Evolutionary conservation across 2,797 vertebrate species (phyloP).

Genomic region (Cheirogaleus major): DNA sequence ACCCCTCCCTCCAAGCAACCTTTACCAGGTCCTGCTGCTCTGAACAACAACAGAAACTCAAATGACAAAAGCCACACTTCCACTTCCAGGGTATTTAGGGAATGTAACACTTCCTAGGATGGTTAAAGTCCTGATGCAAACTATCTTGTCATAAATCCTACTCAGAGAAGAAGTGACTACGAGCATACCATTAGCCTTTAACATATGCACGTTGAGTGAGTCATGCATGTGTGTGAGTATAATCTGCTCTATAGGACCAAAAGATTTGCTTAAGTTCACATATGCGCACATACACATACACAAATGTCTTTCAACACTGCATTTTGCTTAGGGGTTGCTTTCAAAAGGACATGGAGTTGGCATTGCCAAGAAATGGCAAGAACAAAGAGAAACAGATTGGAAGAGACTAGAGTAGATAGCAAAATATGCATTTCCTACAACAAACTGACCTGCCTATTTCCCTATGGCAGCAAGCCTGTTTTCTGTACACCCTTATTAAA

Average conservation of each 20-base stretch:
- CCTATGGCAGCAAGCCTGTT: conserved; percentile 73
- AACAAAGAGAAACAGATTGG: conserved; percentile 22
- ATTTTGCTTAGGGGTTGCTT: conserved; percentile 39
- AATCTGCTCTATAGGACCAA: background rate
- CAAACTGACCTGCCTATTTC: conserved; percentile 63
- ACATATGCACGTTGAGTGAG: background rate
- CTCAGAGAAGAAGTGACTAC: background rate
- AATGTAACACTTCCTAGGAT: background rate
- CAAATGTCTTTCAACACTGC: background rate
- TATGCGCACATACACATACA: conserved; percentile 24
- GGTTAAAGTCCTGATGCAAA: background rate
- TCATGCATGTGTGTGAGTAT: background rate
- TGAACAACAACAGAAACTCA: background rate
- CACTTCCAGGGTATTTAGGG: background rate
- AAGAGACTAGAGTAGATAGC: conserved; percentile 67
- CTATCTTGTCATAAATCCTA: background rate
- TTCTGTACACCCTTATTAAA: conserved; percentile 89
- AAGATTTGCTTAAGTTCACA: background rate
- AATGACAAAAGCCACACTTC: background rate
- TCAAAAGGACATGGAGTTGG: background rate
- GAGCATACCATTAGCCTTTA: background rate
- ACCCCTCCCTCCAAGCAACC: background rate
- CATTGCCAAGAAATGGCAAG: conserved; percentile 19
- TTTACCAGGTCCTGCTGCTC: background rate
- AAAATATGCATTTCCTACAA: conserved; percentile 79